Evolutionary conservation across 2,888 invertebrate species (phyloP), one percentile per base, ranked within the genome.

Genomic region (Tridacna crocea): DNA sequence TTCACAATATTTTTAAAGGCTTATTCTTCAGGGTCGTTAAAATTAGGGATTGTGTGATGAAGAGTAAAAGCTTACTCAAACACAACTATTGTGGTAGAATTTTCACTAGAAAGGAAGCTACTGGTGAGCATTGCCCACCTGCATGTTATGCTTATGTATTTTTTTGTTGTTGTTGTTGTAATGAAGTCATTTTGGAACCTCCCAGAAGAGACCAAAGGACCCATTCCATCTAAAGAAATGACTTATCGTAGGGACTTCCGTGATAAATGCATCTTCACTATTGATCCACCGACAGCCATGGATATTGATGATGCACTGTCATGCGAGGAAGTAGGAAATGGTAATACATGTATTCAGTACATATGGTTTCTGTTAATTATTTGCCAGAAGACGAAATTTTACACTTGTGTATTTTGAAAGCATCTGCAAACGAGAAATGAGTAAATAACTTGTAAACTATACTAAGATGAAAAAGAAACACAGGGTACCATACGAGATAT

Each of bases 261-360:
- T 66, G 90, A 94, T 13, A 95, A 96, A 80, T 98, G 98, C 92
- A 95, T 99, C 75, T 99, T 99, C 92, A 98, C 99, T 0, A 98
- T 99, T 88, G 99, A 99, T 95, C 99, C 99, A 8, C 95, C 96
- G 48, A 98, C 97, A 66, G 98, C 99, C 3, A 95, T 97, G 76
- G 99, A 99, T 95, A 96, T 99, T 91, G 99, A 99, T 93, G 99
- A 99, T 95, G 99, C 99, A 0, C 95, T 99, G 15, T 98, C 98
- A 17, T 97, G 97, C 89, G 96, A 96, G 90, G 93, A 95, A 85
- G 94, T 98, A 47, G 95, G 96, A 3, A 97, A 97, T 94, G 97
- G 94, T 92, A 55, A 55, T 36, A 36, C 2, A 36, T 36, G 36
- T 36, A 4, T 8, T 36, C 36, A 36, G 36, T 4, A 36, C 36